Conservation (phyloP, 2,113 vertebrate genomes). For the Setophaga petechia region DNA sequence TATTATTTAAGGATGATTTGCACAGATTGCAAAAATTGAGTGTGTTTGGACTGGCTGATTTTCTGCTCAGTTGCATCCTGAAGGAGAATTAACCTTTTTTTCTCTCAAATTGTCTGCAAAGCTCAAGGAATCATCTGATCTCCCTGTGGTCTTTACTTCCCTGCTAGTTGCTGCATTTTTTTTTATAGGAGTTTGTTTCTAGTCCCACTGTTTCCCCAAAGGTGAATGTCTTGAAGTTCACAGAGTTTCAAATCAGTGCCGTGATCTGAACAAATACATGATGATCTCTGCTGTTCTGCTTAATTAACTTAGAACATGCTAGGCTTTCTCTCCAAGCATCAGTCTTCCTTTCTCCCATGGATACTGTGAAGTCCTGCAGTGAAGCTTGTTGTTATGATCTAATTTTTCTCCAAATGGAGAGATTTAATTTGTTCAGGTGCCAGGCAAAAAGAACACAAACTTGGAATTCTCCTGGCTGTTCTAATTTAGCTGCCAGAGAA, state of each 20-base stretch:
- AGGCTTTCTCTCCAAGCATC: not conserved
- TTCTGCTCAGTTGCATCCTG: not conserved
- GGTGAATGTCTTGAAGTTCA: not conserved
- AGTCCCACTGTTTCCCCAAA: not conserved
- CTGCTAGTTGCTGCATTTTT: not conserved
- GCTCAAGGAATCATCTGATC: not conserved
- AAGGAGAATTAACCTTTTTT: not conserved
- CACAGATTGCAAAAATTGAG: accelerated
- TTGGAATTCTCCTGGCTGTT: not conserved
- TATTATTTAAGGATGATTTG: not conserved
- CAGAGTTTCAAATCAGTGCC: not conserved
- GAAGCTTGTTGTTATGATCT: conserved; percentile 28
- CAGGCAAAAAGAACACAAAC: not conserved
- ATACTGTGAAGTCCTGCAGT: conserved; percentile 24
- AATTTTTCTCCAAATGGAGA: conserved; percentile 26
- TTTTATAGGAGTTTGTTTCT: not conserved
- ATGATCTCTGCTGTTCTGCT: not conserved
- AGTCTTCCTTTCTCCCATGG: conserved; percentile 33
- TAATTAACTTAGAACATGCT: not conserved
- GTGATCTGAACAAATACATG: not conserved
- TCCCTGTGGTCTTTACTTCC: not conserved
- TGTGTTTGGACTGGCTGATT: not conserved
- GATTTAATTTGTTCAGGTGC: conserved; percentile 44
- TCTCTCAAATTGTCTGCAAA: not conserved
- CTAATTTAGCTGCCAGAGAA: conserved; percentile 13